Percentiles rank a stretch among this genome's conserved stretches.
Conservation (phyloP, 2,797 vertebrate species). For the Glyptemys insculpta region DNA sequence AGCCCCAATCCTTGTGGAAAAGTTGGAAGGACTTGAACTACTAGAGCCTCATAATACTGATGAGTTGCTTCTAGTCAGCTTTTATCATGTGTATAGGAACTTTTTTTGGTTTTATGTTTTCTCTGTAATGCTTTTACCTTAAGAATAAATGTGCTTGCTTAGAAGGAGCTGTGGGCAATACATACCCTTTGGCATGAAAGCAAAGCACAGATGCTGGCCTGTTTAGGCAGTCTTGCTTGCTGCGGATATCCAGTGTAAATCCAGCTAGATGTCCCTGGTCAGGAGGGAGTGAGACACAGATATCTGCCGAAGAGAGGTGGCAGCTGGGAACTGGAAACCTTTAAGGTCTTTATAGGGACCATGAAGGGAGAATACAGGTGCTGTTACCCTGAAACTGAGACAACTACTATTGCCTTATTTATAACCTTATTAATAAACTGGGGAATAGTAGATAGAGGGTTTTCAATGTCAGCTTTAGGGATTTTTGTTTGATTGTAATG, state of each 20-base stretch:
- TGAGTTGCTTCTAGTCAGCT: not conserved
- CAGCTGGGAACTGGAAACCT: not conserved
- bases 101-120: not conserved
- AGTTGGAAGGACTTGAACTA: not conserved
- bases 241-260: not conserved
- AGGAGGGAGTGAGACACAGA: not conserved
- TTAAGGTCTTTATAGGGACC: not conserved
- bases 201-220: not conserved
- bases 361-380: not conserved
- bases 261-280: not conserved
- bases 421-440: not conserved
- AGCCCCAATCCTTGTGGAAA: not conserved
- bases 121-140: not conserved
- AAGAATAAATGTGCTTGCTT: not conserved
- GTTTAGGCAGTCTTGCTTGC: not conserved
- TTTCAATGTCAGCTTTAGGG: slow-evolving; percentile 51
- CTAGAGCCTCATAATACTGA: not conserved
- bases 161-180: not conserved
- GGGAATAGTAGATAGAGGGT: slow-evolving; percentile 48
- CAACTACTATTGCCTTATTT: not conserved
- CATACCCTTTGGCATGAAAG: not conserved
- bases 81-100: not conserved
- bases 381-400: not conserved
- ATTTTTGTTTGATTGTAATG: slow-evolving; percentile 21
- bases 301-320: too few species aligned